Base-by-base conservation (phyloP, 2,888 invertebrate species). In the Apamea anceps region DNA sequence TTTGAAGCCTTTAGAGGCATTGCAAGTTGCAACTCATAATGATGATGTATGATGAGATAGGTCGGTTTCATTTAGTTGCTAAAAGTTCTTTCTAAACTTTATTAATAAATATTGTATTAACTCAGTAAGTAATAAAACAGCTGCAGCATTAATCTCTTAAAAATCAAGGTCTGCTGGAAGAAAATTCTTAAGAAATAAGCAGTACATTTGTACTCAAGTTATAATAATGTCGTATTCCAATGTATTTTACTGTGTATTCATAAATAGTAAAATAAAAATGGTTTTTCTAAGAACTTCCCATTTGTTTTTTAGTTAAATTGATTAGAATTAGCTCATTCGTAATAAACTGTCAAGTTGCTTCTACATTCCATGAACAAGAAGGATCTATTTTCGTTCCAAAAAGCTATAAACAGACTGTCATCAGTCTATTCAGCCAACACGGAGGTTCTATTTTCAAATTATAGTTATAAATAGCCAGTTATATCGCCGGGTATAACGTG, bases 391-490 rank as follows among this genome's bases (percentile, higher is more conserved):
- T 32, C 48, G 2, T 62, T 77, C 65, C 25, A 54, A 72, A 74
- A 72, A 66, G 21, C 72, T 87, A 63, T 67, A 81, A 81, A 81
- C 68, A 73, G 72, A 65, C 54, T 70, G 8, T 18, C 66, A 32
- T 68, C 66, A 75, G 75, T 84, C 70, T 67, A 75, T 77, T 45
- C 79, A 75, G 71, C 73, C 60, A 78, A 32, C 74, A 77, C 60
- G 73, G 78, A 85, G 82, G 83, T 85, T 87, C 79, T 80, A 88
- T 88, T 88, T 87, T 81, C 88, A 86, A 88, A 86, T 81, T 82
- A 80, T 80, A 73, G 71, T 75, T 87, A 87, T 83, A 88, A 86
- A 84, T 84, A 88, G 79, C 77, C 80, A 80, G 77, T 75, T 79
- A 78, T 74, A 80, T 76, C 75, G 62, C 42, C 62, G 72, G 57